phyloP scores from a whole-genome alignment of 2,113 vertebrate genomes.

The Manacus vitellinus region DNA sequence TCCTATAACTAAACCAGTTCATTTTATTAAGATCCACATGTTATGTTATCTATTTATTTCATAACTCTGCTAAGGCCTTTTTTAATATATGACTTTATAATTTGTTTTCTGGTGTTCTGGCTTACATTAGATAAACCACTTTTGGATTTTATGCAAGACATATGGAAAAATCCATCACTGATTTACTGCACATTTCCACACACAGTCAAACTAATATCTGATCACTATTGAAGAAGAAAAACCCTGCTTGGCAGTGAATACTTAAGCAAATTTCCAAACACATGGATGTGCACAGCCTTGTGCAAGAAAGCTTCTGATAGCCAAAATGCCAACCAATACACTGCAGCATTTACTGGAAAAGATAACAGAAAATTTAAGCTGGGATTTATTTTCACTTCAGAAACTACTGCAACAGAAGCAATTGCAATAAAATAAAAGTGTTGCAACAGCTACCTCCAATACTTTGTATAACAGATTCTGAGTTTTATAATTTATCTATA shows the following conservation, averaged over 20 bases:
- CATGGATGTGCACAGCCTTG: not conserved
- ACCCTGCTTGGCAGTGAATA: not conserved
- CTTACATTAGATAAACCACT: conserved; percentile 39
- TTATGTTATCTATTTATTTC: not conserved
- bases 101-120: conserved; percentile 44
- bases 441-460: not conserved
- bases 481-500: not conserved
- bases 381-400: not conserved
- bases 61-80: not conserved
- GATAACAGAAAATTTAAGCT: not conserved
- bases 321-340: not conserved
- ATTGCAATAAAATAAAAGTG: not conserved
- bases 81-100: not conserved
- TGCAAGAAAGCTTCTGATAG: not conserved
- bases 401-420: not conserved
- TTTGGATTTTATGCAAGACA: conserved; percentile 34
- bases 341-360: not conserved
- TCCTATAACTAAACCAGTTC: not conserved
- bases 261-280: conserved; percentile 8
- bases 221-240: conserved; percentile 15
- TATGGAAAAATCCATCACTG: conserved; percentile 56
- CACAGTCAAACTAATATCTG: conserved; percentile 20
- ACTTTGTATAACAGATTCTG: not conserved
- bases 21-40: not conserved
- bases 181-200: conserved; percentile 49